phyloP scores from a whole-genome alignment of 2,797 vertebrate species.

The Squalus acanthias region DNA sequence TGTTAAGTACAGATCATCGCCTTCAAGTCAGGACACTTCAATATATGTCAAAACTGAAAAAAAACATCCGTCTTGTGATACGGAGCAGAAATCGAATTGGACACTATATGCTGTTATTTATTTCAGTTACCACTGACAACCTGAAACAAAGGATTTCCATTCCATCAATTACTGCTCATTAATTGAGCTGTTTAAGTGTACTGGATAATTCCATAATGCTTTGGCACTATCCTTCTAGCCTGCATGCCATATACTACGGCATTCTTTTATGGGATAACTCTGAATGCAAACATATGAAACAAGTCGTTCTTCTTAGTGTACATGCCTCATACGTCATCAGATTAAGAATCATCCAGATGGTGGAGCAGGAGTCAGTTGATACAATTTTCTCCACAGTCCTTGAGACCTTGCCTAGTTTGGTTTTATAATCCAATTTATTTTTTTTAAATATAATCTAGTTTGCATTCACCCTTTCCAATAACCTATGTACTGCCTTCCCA shows the following conservation, averaged over 20 bases:
- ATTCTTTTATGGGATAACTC: not conserved
- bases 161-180: not conserved
- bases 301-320: not conserved
- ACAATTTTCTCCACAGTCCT: not conserved
- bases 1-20: not conserved
- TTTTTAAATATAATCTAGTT: not conserved
- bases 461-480: not conserved
- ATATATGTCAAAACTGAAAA: not conserved
- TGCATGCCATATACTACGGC: not conserved
- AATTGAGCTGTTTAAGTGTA: not conserved
- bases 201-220: not conserved
- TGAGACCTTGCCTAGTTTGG: not conserved
- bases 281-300: not conserved
- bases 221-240: not conserved
- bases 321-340: not conserved
- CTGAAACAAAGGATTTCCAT: not conserved
- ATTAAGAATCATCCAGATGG: slow-evolving; percentile 25
- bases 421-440: not conserved
- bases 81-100: not conserved
- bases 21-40: not conserved
- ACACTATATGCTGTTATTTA: not conserved
- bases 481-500: not conserved
- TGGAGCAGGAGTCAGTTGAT: not conserved
- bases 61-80: not conserved
- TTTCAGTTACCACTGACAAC: not conserved